These are phyloP conservation scores for Aegypius monachus DNA, from an alignment of 2,113 vertebrate species.

Conservation along the genomic window DNA sequence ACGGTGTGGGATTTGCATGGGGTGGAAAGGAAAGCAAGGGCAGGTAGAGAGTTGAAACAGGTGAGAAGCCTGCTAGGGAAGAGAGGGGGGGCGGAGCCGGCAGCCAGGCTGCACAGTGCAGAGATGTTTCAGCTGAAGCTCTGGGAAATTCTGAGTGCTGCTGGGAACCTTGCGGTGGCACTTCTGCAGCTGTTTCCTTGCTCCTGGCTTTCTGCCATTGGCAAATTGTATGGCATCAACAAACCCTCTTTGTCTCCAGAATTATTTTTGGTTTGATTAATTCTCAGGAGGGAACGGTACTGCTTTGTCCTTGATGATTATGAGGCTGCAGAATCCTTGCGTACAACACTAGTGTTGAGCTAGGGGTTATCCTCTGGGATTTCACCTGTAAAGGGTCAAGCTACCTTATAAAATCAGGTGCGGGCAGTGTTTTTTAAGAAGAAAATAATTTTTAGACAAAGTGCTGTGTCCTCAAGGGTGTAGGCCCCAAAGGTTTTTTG, in stretches of 20 bases:
- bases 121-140: fast-evolving
- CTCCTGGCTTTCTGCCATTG: background rate
- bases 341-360: fast-evolving
- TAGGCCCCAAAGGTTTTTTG: background rate
- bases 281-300: background rate
- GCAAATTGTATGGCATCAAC: background rate
- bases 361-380: background rate
- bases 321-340: fast-evolving
- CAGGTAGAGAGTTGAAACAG: background rate
- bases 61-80: background rate
- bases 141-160: background rate
- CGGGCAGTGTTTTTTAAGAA: background rate
- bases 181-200: background rate
- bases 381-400: background rate
- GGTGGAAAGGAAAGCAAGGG: background rate
- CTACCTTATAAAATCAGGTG: background rate
- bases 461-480: background rate
- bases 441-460: background rate
- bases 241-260: fast-evolving
- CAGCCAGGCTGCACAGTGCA: fast-evolving
- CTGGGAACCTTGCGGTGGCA: background rate
- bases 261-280: background rate
- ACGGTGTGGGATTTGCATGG: background rate
- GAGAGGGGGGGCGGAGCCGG: background rate
- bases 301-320: background rate